Base-by-base conservation (phyloP, 2,113 vertebrate species). In the Anas platyrhynchos region DNA sequence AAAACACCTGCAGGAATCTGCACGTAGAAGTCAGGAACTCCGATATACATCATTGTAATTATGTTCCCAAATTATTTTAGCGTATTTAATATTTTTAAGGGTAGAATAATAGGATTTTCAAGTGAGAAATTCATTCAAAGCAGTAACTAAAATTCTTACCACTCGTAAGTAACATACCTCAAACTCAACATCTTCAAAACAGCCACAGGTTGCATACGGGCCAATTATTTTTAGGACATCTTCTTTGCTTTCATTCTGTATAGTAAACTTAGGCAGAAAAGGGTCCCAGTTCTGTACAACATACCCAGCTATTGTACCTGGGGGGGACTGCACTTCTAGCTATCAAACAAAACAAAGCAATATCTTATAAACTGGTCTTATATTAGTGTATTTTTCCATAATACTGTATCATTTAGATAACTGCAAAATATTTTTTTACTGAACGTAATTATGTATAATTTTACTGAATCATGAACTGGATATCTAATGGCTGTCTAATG, bases 261-360 rank as follows among this genome's bases (percentile, higher is more conserved):
- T 97, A 55, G 97, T 97, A 80, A 98, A 98, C 81, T 98, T 98
- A 50, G 98, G 98, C 85, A 98, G 90, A 83, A 98, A 97, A 31
- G 98, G 98, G 83, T 98, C 96, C 98, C 98, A 98, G 86, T 98
- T 98, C 93, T 98, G 98, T 63, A 98, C 93, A 86, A 98, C 96
- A 0, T 98, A 98, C 26, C 97, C 98, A 91, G 97, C 97, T 91
- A 86, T 69, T 50, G 97, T 98, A 25, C 98, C 98, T 73, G 98
- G 98, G 93, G 98, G 98, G 23, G 97, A 97, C 88, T 98, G 97
- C 56, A 98, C 97, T 98, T 98, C 98, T 92, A 98, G 81, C 98
- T 98, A 89, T 65, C 43, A 96, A 93, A 95, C 14, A 94, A 96
- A 78, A 63, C 23, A 81, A 83, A 83, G 81, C 2, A 78, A 72